Conservation (phyloP, 2,888 invertebrate species). For the Branchipolynoe longqiensis region DNA sequence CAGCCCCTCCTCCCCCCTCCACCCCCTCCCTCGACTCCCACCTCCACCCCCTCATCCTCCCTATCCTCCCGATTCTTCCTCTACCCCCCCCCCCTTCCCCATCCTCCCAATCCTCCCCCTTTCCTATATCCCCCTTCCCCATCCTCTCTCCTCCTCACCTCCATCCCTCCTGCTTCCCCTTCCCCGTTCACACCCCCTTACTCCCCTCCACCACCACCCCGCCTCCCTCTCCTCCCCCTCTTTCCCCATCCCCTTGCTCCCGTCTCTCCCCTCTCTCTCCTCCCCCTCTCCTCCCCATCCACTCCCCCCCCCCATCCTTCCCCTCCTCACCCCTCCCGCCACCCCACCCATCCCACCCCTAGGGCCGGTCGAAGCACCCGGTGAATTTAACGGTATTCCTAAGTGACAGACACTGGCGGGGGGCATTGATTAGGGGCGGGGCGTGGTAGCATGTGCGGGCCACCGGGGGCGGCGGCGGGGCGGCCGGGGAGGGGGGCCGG, state of each 20-base stretch:
- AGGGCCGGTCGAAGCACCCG: slow-evolving; percentile 28
- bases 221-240: not conserved
- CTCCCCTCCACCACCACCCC: not conserved
- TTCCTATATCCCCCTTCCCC: too few relatives aligned
- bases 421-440: slow-evolving; percentile 10
- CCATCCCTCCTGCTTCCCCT: not conserved
- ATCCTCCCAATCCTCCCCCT: too few relatives aligned
- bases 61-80: too few relatives aligned
- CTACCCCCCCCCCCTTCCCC: too few relatives aligned
- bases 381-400: slow-evolving; percentile 32
- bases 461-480: too few relatives aligned
- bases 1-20: too few relatives aligned
- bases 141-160: too few relatives aligned
- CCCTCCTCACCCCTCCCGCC: not conserved
- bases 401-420: not conserved
- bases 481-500: too few relatives aligned
- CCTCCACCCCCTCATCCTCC: too few relatives aligned
- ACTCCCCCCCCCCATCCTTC: not conserved
- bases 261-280: not conserved
- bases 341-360: not conserved
- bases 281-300: not conserved
- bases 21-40: too few relatives aligned
- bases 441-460: too few relatives aligned
- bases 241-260: not conserved
- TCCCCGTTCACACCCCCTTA: not conserved